Evolutionary conservation across 2,797 vertebrate species (phyloP).

Genomic region (Pampus argenteus): DNA sequence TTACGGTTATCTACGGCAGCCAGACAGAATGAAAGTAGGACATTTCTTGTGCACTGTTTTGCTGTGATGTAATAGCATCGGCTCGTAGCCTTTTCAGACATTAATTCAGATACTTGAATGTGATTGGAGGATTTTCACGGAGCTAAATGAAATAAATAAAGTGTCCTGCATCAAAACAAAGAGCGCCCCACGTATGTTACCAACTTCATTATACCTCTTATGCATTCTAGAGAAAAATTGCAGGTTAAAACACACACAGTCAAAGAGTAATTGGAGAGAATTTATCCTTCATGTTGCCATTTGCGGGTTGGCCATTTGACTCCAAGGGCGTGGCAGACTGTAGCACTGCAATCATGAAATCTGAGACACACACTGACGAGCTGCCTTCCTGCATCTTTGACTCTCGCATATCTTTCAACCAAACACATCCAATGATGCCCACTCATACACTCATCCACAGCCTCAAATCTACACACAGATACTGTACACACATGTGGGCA

Average conservation of each 20-base stretch:
- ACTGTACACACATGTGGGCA: background rate
- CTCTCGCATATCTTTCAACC: slow-evolving; percentile 3
- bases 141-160: background rate
- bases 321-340: slow-evolving; percentile 66
- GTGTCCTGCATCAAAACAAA: background rate
- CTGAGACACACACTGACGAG: slow-evolving; percentile 32
- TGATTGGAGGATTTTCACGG: too few relatives aligned
- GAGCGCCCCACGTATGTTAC: background rate
- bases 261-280: slow-evolving; percentile 41
- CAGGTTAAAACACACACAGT: slow-evolving; percentile 16
- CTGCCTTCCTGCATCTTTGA: slow-evolving; percentile 6
- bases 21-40: too few relatives aligned
- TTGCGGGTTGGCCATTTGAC: slow-evolving; percentile 4
- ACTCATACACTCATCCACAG: slow-evolving; percentile 4
- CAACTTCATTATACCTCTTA: background rate
- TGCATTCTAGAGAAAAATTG: background rate
- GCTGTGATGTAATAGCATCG: background rate
- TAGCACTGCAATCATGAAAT: slow-evolving; percentile 67
- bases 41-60: too few relatives aligned
- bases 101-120: background rate
- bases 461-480: slow-evolving; percentile 21
- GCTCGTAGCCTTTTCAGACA: background rate
- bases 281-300: slow-evolving; percentile 15
- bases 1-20: background rate
- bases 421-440: background rate